These are phyloP conservation scores for Idris sp. DNA, from an alignment of 1,140 invertebrate genomes.

Conservation along the genomic window DNA sequence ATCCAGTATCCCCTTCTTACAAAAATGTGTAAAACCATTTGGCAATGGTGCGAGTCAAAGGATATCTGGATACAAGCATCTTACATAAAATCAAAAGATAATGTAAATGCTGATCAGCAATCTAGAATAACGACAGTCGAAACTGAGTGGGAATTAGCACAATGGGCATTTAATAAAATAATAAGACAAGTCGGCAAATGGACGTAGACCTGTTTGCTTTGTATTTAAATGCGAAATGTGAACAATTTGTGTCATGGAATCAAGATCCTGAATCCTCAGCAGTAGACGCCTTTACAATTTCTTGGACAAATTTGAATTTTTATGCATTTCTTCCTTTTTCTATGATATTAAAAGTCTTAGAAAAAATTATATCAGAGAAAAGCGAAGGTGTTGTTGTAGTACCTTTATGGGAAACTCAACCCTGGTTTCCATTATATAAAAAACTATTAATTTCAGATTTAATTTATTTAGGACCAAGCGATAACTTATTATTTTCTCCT, in stretches of 20 bases:
- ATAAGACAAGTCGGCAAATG: background rate
- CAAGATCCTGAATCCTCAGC: conserved; percentile 27
- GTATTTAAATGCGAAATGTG: conserved; percentile 45
- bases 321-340: conserved; percentile 48
- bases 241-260: conserved; percentile 40
- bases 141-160: conserved; percentile 3
- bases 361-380: conserved; percentile 39
- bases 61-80: conserved; percentile 21
- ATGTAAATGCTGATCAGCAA: background rate
- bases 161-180: conserved; percentile 8
- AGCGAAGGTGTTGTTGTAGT: conserved; percentile 5
- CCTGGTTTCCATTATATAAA: conserved; percentile 40
- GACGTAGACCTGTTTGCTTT: conserved; percentile 62
- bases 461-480: conserved; percentile 14
- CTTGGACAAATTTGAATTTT: conserved; percentile 15
- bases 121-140: conserved; percentile 4
- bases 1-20: conserved; percentile 19
- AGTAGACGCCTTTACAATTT: conserved; percentile 47
- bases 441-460: conserved; percentile 6
- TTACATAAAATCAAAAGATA: conserved; percentile 12
- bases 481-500: conserved; percentile 43
- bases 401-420: conserved; percentile 23
- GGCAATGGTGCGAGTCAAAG: conserved; percentile 17
- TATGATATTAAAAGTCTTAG: conserved; percentile 26
- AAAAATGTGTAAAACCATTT: conserved; percentile 26